A percentile compares a stretch with the other conserved stretches of the same genome.
These are phyloP conservation scores for Eurois occulta DNA, from an alignment of 2,888 invertebrate genomes.

Conservation along the genomic window DNA sequence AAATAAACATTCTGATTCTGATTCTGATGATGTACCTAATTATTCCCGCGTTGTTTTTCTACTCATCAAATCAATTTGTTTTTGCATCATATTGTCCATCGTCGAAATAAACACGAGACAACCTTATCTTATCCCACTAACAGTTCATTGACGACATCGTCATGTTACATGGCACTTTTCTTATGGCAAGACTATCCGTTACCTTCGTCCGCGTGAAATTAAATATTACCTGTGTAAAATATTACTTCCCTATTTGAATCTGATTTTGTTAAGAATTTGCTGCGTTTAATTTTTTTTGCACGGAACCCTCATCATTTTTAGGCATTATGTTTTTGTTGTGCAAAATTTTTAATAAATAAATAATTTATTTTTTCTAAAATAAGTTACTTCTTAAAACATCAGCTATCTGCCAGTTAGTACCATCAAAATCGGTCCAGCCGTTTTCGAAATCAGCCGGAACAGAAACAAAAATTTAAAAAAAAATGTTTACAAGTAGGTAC, in stretches of 20 bases:
- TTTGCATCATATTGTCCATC: conserved; percentile 17
- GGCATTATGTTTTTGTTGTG: too few species aligned
- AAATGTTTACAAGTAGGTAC: background rate
- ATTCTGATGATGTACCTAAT: conserved; percentile 3
- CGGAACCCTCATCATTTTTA: background rate
- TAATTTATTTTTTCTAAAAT: background rate
- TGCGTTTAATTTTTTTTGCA: background rate
- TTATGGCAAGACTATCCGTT: background rate
- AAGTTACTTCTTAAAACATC: background rate
- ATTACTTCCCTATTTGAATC: too few species aligned
- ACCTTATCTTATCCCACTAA: conserved; percentile 13
- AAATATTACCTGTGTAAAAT: background rate
- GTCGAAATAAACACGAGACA: conserved; percentile 2
- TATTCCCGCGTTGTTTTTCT: background rate
- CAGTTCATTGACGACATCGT: conserved; percentile 14
- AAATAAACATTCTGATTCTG: too few species aligned
- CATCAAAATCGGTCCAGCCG: background rate
- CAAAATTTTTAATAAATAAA: too few species aligned
- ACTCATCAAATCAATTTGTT: conserved; percentile 7
- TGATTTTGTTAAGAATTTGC: background rate
- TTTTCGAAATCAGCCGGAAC: background rate
- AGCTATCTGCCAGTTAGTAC: background rate
- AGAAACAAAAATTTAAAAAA: background rate
- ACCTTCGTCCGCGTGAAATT: background rate
- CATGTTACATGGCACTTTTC: background rate